A percentile compares a stretch with the other conserved stretches of the same genome.
These are phyloP conservation scores for Mythimna pallens DNA, from an alignment of 2,888 invertebrate species.

Conservation along the genomic window DNA sequence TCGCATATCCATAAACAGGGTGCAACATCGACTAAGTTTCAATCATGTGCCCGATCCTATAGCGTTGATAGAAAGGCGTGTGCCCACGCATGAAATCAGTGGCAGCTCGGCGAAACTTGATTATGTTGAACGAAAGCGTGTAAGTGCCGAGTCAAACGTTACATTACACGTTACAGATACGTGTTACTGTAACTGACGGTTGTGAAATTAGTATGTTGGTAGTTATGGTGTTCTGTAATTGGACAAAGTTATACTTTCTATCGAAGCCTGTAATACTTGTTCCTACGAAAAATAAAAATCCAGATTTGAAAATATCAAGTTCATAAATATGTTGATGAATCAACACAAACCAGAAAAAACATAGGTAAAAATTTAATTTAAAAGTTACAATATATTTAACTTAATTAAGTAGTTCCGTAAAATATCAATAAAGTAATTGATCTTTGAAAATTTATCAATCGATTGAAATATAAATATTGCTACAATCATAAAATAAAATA, in stretches of 20 bases:
- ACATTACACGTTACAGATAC: conserved; percentile 63
- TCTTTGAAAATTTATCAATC: too few species aligned
- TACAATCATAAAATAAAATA: too few species aligned
- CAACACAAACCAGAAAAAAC: too few species aligned
- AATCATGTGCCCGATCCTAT: conserved; percentile 35
- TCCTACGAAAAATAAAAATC: too few species aligned
- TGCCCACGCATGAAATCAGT: conserved; percentile 76
- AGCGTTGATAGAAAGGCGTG: conserved; percentile 58
- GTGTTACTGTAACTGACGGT: conserved; percentile 62
- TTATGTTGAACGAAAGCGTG: conserved; percentile 80
- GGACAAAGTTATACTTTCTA: neutral
- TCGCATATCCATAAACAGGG: conserved; percentile 2
- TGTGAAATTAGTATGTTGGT: conserved; percentile 60
- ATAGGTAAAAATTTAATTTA: too few species aligned
- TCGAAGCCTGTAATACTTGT: too few species aligned
- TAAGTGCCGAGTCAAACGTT: conserved; percentile 73
- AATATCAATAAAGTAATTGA: too few species aligned
- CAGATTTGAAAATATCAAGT: too few species aligned
- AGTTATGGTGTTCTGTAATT: conserved; percentile 24
- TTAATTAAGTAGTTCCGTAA: too few species aligned
- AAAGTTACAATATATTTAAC: too few species aligned
- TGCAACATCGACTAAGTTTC: conserved; percentile 39
- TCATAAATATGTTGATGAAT: too few species aligned
- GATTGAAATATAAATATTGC: too few species aligned
- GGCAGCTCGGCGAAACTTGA: conserved; percentile 74